phyloP scores from a whole-genome alignment of 1,140 invertebrate species.

The Brachionus angularis region DNA sequence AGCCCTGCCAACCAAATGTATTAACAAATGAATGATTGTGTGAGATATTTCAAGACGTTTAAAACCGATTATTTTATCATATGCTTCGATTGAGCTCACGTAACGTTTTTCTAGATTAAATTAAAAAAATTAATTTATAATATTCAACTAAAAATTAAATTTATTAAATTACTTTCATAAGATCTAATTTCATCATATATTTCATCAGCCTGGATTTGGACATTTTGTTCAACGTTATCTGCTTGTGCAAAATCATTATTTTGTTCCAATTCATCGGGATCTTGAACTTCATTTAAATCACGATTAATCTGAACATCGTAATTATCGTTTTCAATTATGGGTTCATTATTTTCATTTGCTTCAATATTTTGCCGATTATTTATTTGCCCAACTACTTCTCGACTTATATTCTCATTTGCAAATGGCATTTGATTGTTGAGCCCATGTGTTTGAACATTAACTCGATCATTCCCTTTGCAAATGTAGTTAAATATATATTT shows the following conservation, averaged over 20 bases:
- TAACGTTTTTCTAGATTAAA: conserved; percentile 44
- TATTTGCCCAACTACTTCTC: neutral
- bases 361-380: too few relatives aligned
- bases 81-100: conserved; percentile 35
- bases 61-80: conserved; percentile 1
- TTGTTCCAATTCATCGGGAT: too few relatives aligned
- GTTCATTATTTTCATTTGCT: too few relatives aligned
- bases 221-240: neutral
- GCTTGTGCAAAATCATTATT: conserved; percentile 35
- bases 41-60: conserved; percentile 36
- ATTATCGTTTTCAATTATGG: too few relatives aligned
- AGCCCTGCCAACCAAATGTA: conserved; percentile 26
- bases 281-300: too few relatives aligned
- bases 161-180: too few relatives aligned
- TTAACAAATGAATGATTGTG: conserved; percentile 12
- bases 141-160: too few relatives aligned
- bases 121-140: too few relatives aligned
- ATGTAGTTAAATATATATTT: conserved; percentile 55
- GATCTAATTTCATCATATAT: too few relatives aligned
- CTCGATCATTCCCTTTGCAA: conserved; percentile 50
- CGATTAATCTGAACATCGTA: too few relatives aligned
- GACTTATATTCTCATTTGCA: neutral
- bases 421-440: neutral
- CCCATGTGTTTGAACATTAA: neutral
- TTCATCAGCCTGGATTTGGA: conserved; percentile 45